Percentiles rank a stretch among this genome's conserved stretches.
These are phyloP conservation scores for Pseudomyrmex dendroicus DNA, from an alignment of 1,140 invertebrate species.

Conservation along the genomic window DNA sequence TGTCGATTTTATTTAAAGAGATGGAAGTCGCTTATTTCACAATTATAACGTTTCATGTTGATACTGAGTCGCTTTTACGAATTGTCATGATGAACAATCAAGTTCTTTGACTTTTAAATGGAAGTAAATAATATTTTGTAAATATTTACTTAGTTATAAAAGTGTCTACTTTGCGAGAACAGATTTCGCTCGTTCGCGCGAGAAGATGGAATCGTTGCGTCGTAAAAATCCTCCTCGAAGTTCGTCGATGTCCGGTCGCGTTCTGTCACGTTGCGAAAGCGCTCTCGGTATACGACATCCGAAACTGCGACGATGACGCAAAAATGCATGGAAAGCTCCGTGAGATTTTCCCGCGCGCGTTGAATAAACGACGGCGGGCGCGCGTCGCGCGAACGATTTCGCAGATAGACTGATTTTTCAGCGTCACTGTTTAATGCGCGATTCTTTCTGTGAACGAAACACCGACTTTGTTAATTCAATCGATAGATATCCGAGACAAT, in stretches of 20 bases:
- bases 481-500: constrained; percentile 8
- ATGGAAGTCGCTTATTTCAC: no score
- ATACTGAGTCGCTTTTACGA: no score
- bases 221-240: constrained; percentile 19
- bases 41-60: no score
- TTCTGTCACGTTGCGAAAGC: not conserved
- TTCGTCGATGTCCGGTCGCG: not conserved
- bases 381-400: not conserved
- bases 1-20: no score
- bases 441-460: not conserved
- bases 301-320: not conserved
- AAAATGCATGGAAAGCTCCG: not conserved
- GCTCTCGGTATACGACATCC: not conserved
- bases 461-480: constrained; percentile 35
- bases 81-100: no score
- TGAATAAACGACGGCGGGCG: not conserved
- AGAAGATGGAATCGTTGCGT: not conserved
- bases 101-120: no score
- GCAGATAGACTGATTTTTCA: constrained; percentile 10
- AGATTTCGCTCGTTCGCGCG: not conserved
- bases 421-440: constrained; percentile 10
- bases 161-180: not conserved
- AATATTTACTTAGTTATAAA: constrained; percentile 1
- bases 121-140: no score
- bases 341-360: constrained; percentile 11